Percentiles rank a stretch among this genome's conserved stretches.
Evolutionary conservation across 2,888 invertebrate species (phyloP).

Genomic region (Drosophila meridionalis): DNA sequence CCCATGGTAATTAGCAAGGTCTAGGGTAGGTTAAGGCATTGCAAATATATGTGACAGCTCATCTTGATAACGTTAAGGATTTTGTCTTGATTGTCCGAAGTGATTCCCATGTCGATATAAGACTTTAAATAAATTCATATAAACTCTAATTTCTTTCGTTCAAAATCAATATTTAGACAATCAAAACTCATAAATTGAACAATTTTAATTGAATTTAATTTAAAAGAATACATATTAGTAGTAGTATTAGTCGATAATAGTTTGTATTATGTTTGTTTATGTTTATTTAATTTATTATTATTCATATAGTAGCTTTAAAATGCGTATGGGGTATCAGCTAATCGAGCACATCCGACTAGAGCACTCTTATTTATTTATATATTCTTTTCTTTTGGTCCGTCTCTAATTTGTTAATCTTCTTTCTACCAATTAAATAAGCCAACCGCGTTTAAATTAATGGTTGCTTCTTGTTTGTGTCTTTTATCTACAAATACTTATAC

Average conservation of each 20-base stretch:
- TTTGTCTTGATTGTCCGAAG: background rate
- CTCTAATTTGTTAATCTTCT: conserved; percentile 48
- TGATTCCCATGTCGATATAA: background rate
- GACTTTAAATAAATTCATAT: background rate
- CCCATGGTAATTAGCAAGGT: background rate
- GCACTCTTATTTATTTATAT: conserved; percentile 17
- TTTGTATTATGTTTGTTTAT: no score
- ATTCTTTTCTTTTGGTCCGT: conserved; percentile 31
- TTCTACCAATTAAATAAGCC: conserved; percentile 47
- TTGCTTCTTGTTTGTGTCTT: conserved; percentile 38
- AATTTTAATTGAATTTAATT: no score
- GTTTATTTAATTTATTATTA: background rate
- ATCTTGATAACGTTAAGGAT: background rate
- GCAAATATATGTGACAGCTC: background rate
- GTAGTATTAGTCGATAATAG: no score
- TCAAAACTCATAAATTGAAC: background rate
- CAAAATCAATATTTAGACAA: background rate
- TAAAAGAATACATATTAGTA: no score
- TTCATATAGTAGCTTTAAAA: no score
- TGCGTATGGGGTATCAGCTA: conserved; percentile 11
- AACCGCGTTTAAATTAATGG: conserved; percentile 40
- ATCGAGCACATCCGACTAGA: conserved; percentile 8
- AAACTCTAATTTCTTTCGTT: background rate
- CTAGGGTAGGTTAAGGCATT: no score
- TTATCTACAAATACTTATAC: conserved; percentile 11